Evolutionary conservation across 2,113 vertebrate genomes (phyloP), one percentile per base, ranked within the genome.

Genomic region (Oceanodroma tethys): DNA sequence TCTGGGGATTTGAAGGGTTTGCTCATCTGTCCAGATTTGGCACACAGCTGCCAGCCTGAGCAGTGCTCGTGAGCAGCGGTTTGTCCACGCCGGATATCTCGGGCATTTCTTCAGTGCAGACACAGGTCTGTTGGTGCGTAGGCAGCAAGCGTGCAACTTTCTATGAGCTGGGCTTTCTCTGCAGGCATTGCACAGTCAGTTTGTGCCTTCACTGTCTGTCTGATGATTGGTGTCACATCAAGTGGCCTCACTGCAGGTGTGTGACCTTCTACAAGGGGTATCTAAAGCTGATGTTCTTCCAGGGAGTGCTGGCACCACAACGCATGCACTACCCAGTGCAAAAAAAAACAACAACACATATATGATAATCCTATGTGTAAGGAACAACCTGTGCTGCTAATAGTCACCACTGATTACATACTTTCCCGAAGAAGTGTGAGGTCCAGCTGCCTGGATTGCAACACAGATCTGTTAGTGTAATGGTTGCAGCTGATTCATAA

Each of bases 81-180:
- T 36, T 66, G 6, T 27, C 53, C 27, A 6, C 14, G 38, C 55
- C 30, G 23, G 18, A 4, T 62, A 38, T 50, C 32, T 48, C 36
- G 47, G 21, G 14, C 32, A 62, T 29, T 42, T 47, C 50, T 65
- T 30, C 20, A 22, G 23, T 36, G 52, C 36, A 73, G 66, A 50
- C 16, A 50, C 17, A 25, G 13, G 22, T 58, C 27, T 30, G 8
- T 30, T 29, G 50, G 16, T 16, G 26, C 1, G 3, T 9, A 47
- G 0, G 4, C 48, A 68, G 47, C n/a, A 43, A 38, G 18, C 2
- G 0, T 9, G 19, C 36, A 50, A 26, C 13, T 17, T 55, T 15
- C 29, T 17, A 30, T 2, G 6, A 67, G 30, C 22, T 48, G 65
- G 14, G 29, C 25, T 73, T 53, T 59, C 52, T 45, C 22, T 9